phyloP scores from a whole-genome alignment of 2,888 invertebrate genomes.

The Platycheirus albimanus region DNA sequence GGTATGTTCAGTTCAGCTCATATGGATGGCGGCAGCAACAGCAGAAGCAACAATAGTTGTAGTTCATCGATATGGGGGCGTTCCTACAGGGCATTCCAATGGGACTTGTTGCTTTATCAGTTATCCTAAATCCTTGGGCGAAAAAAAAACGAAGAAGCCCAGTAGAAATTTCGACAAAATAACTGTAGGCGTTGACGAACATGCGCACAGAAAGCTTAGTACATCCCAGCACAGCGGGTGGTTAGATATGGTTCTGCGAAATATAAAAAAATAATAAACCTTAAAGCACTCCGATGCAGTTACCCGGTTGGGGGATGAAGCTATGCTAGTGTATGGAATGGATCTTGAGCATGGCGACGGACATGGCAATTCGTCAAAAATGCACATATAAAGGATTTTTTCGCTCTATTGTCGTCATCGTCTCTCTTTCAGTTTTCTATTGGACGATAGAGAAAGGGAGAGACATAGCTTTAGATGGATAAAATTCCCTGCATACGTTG shows the following conservation, averaged over 20 bases:
- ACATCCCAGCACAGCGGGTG: conserved; percentile 44
- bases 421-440: conserved; percentile 24
- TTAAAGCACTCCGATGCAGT: conserved; percentile 62
- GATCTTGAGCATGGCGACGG: conserved; percentile 41
- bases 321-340: conserved; percentile 69
- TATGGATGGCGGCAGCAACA: conserved; percentile 4
- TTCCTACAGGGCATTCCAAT: conserved; percentile 70
- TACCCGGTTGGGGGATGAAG: conserved; percentile 76
- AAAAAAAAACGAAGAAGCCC: conserved; percentile 70
- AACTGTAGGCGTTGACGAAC: conserved; percentile 80
- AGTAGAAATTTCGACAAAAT: conserved; percentile 75
- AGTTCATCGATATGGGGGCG: conserved; percentile 66
- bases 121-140: conserved; percentile 49
- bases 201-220: conserved; percentile 77
- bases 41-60: background rate
- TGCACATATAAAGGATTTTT: conserved; percentile 74
- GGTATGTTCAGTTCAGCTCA: conserved; percentile 46
- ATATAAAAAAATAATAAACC: conserved; percentile 37
- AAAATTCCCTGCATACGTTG: conserved; percentile 37
- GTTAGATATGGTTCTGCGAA: conserved; percentile 62
- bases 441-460: conserved; percentile 40
- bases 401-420: conserved; percentile 26
- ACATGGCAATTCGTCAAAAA: conserved; percentile 68
- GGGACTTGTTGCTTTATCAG: conserved; percentile 65
- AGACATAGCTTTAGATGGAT: conserved; percentile 44